Base-by-base conservation (phyloP, 2,797 vertebrate genomes). In the Arctocebus calabarensis region DNA sequence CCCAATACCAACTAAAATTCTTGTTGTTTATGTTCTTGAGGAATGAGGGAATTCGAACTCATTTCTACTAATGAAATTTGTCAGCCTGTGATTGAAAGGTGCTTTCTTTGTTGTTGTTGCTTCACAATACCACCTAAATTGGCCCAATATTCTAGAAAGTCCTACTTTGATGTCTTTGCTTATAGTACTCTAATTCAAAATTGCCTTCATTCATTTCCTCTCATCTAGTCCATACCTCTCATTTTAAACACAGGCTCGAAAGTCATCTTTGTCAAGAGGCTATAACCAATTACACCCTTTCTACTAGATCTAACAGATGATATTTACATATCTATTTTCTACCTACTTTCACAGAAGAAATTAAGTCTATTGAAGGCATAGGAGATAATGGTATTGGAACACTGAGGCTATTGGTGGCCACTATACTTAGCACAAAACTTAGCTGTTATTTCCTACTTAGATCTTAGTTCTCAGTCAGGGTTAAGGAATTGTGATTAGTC, bases 401-500 rank as follows among this genome's bases (percentile, higher is more conserved):
- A 82, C 5, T 20, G 59, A 83, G 70, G n/a, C 10, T 74, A 83
- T 70, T 32, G 37, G 71, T 40, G 10, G 40, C 59, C 94, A 71
- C 64, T 40, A 74, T 2, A 84, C 2, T 71, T 12, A 84, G 34
- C 32, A 66, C 48, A 91, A 94, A 94, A 92, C 64, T 27, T 70
- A 81, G 45, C 43, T 83, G 55, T 84, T 75, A 70, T 7, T 92
- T 78, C 37, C 59, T 59, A 79, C 52, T 84, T 93, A 79, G 61
- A 22, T 73, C 71, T 89, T 68, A 62, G 32, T 87, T 90, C 59
- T 62, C 13, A 86, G 48, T 95, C 64, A 95, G 52, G 43, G 70
- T 45, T 88, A 91, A 94, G 87, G 25, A 95, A 92, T 78, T 61
- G 29, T 90, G 59, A 90, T 94, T 83, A 96, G 61, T 91, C 75